These are phyloP conservation scores for Laupala kohalensis DNA, from an alignment of 1,140 invertebrate genomes.

Conservation along the genomic window DNA sequence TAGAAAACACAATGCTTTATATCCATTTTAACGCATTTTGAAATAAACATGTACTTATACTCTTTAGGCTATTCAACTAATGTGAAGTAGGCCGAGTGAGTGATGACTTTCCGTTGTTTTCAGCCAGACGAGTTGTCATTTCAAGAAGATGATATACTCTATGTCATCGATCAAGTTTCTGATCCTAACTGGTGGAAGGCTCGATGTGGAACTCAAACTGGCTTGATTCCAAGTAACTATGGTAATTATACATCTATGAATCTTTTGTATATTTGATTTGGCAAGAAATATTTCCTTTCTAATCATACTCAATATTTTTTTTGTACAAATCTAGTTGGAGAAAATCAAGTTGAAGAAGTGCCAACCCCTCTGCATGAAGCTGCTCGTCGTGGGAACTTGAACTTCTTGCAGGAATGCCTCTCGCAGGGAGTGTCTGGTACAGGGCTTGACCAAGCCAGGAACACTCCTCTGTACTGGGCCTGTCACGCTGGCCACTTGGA, in stretches of 20 bases:
- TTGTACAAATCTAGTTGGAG: too few species aligned
- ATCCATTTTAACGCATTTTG: too few species aligned
- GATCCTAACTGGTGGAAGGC: constrained; percentile 50
- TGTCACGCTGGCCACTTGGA: constrained; percentile 41
- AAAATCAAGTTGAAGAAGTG: constrained; percentile 45
- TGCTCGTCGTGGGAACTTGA: constrained; percentile 51
- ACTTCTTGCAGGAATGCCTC: constrained; percentile 48
- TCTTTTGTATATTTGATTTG: background rate
- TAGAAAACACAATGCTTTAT: too few species aligned
- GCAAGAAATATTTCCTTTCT: background rate
- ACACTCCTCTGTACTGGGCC: constrained; percentile 57
- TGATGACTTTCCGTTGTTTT: constrained; percentile 7
- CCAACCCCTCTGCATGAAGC: constrained; percentile 56
- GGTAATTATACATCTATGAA: constrained; percentile 30
- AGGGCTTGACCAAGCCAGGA: constrained; percentile 51
- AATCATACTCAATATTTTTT: too few species aligned
- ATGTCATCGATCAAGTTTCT: constrained; percentile 40
- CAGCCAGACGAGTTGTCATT: constrained; percentile 27
- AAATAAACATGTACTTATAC: too few species aligned
- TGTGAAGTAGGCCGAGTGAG: too few species aligned
- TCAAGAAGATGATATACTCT: constrained; percentile 54
- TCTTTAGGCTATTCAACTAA: too few species aligned
- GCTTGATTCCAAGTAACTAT: constrained; percentile 53
- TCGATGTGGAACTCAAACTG: constrained; percentile 40
- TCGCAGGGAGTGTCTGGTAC: constrained; percentile 51